Percentiles rank a stretch among this genome's conserved stretches.
phyloP scores from a whole-genome alignment of 2,888 invertebrate genomes.

The Drosophila robusta region DNA sequence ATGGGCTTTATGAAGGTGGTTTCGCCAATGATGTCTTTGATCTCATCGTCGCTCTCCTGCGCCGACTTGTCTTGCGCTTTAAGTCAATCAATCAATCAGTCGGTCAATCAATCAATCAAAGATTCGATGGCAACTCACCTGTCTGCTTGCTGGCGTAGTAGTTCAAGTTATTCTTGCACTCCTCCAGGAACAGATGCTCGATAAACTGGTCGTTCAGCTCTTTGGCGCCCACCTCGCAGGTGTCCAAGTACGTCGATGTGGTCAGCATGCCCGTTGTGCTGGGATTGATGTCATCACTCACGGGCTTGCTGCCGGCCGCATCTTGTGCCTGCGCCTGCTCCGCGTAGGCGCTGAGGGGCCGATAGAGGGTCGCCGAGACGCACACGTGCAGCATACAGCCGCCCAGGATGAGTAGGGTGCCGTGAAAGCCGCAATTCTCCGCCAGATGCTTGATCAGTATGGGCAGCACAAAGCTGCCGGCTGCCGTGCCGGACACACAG shows the following conservation, averaged over 20 bases:
- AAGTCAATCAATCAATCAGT: background rate
- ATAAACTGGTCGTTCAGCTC: slow-evolving; percentile 84
- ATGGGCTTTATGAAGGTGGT: slow-evolving; percentile 86
- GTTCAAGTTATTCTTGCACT: slow-evolving; percentile 84
- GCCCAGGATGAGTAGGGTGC: slow-evolving; percentile 89
- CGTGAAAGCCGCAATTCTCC: slow-evolving; percentile 90
- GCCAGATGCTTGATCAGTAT: slow-evolving; percentile 90
- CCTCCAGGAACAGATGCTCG: slow-evolving; percentile 84
- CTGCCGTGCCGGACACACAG: slow-evolving; percentile 92
- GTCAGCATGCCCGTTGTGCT: slow-evolving; percentile 83
- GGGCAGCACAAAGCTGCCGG: slow-evolving; percentile 92
- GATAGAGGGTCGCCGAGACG: slow-evolving; percentile 89
- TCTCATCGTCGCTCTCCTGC: slow-evolving; percentile 86
- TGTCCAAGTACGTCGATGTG: slow-evolving; percentile 84
- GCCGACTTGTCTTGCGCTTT: slow-evolving; percentile 75
- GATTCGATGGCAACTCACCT: slow-evolving; percentile 32
- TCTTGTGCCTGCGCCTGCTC: slow-evolving; percentile 67
- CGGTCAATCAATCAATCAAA: too few relatives aligned
- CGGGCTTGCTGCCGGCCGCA: slow-evolving; percentile 54
- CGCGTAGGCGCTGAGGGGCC: slow-evolving; percentile 85
- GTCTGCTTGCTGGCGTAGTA: slow-evolving; percentile 82
- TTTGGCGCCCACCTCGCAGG: slow-evolving; percentile 80
- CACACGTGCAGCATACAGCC: slow-evolving; percentile 92
- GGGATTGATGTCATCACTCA: slow-evolving; percentile 80
- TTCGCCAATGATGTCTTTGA: slow-evolving; percentile 87